Evolutionary conservation across 2,888 invertebrate genomes (phyloP), one percentile per base, ranked within the genome.

Genomic region (Xestia c-nigrum): DNA sequence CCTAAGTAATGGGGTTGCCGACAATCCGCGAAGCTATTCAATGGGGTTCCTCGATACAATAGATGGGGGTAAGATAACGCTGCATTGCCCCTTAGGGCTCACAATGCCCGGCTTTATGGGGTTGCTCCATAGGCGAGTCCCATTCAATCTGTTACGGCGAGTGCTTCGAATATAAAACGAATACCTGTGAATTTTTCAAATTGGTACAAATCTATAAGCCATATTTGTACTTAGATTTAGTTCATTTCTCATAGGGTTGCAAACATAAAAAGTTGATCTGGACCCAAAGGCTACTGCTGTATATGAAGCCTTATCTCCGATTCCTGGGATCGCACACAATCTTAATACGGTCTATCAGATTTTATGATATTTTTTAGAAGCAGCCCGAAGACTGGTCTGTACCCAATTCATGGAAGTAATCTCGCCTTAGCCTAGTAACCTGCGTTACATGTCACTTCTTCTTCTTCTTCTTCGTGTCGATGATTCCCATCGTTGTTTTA

Each of bases 51-150:
- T 70, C 69, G 59, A 72, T 82, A 78, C 74, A 61, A 82, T 73
- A 80, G 74, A 82, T 80, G 85, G 59, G 59, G 73, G 65, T 57
- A 73, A 66, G 83, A 87, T 86, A 86, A 72, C 73, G 80, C 74
- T 72, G 67, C 72, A 78, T 59, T 70, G 52, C 78, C 77, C 79
- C 81, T 72, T 66, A 86, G 72, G 74, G 68, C 71, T 75, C 31
- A 73, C 72, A 81, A 75, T 76, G 52, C 66, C 55, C 72, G 52
- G 67, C 24, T 85, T 82, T 85, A 85, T 87, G 72, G 64, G 76
- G 74, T 65, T 69, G 38, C 76, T 55, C 73, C 63, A 81, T 61
- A 67, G 63, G 52, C 67, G 31, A 81, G 63, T 38, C 71, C 71
- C 43, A 75, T 80, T 81, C 52, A 80, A 85, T 69, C 10, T 61